Conservation (phyloP, 92 coral and sea anemone species). For the Siderastrea radians region DNA sequence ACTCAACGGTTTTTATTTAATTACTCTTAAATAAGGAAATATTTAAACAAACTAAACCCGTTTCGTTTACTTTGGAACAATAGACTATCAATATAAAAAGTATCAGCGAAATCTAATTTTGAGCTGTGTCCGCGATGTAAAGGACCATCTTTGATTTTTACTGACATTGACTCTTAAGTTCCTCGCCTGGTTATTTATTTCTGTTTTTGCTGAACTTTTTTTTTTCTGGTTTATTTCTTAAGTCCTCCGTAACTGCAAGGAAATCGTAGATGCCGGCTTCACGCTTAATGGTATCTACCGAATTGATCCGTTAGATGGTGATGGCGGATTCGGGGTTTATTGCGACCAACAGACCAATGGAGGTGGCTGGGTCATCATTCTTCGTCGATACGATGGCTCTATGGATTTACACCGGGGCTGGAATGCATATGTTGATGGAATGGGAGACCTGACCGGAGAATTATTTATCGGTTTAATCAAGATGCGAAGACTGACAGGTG, state of each 20-base stretch:
- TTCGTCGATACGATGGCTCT: conserved; percentile 74
- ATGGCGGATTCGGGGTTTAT: conserved; percentile 52
- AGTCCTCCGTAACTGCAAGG: conserved; percentile 69
- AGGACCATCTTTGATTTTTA: too few species aligned
- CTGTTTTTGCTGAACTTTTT: neutral
- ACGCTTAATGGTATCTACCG: conserved; percentile 67
- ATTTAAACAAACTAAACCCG: too few species aligned
- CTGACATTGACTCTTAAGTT: too few species aligned
- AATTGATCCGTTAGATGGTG: conserved; percentile 66
- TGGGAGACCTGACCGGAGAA: conserved; percentile 78
- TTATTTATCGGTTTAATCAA: conserved; percentile 74
- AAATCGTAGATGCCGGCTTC: conserved; percentile 45
- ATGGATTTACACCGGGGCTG: conserved; percentile 61
- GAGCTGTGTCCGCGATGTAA: too few species aligned
- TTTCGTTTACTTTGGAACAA: too few species aligned
- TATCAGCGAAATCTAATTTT: too few species aligned
- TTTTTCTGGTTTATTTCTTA: neutral
- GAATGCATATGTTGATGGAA: conserved; percentile 62
- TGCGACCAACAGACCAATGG: conserved; percentile 70
- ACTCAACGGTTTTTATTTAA: too few species aligned
- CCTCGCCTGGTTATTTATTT: too few species aligned
- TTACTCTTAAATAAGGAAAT: too few species aligned
- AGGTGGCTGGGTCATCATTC: conserved; percentile 84
- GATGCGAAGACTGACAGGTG: conserved; percentile 59
- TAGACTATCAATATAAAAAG: too few species aligned